A percentile compares a stretch with the other conserved stretches of the same genome.
phyloP scores from a whole-genome alignment of 2,113 vertebrate genomes.

The Cranoglanis bouderius region DNA sequence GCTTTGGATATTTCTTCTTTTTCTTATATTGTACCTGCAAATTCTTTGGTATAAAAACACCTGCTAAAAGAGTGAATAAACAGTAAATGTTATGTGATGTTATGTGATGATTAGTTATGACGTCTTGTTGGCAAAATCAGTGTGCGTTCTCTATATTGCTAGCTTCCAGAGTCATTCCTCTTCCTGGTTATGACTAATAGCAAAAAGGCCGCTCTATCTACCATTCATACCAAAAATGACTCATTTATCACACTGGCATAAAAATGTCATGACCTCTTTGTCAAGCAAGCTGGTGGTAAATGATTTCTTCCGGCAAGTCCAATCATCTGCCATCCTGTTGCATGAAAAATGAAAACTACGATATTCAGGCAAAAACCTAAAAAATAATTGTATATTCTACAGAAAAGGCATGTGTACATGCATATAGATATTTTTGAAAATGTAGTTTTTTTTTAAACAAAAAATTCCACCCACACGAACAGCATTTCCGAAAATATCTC shows the following conservation, averaged over 20 bases:
- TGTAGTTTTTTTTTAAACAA: not conserved
- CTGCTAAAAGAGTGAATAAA: not conserved
- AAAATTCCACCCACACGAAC: not conserved
- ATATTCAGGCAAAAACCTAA: not conserved
- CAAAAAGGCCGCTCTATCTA: not conserved
- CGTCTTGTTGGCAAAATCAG: not conserved
- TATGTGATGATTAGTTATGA: conserved; percentile 1
- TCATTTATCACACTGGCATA: not conserved
- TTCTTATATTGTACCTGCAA: not conserved
- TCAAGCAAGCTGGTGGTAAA: not conserved
- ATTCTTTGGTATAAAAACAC: not conserved
- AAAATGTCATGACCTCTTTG: conserved; percentile 14
- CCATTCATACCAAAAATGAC: not conserved
- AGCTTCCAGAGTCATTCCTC: not conserved
- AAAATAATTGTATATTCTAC: too few relatives aligned
- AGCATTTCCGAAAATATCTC: not conserved
- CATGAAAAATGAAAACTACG: not conserved
- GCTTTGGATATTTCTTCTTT: not conserved
- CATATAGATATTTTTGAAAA: not conserved
- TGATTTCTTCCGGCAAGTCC: not conserved
- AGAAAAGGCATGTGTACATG: not conserved
- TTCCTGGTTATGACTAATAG: conserved; percentile 9
- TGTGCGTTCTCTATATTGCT: not conserved
- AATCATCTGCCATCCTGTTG: not conserved
- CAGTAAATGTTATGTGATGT: not conserved